Conservation (phyloP, 2,113 vertebrate genomes). For the Sclerurus mexicanus region DNA sequence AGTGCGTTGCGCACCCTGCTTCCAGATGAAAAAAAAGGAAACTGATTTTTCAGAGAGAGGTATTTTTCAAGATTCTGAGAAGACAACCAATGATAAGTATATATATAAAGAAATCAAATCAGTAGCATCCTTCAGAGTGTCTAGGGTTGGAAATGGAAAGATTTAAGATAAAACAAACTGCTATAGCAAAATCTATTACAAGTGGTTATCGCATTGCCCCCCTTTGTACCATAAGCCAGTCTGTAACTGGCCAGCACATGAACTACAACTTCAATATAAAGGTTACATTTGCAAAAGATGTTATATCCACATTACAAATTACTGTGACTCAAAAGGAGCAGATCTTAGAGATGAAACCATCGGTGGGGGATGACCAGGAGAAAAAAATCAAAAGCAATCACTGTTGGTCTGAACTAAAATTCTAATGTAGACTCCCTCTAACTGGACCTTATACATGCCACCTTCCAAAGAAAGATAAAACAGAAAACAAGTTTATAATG, state of each 20-base stretch:
- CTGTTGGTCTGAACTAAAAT: not conserved
- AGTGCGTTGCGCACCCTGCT: not conserved
- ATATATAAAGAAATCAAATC: not conserved
- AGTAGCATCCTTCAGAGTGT: not conserved
- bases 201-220: not conserved
- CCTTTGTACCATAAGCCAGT: not conserved
- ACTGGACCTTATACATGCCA: not conserved
- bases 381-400: not conserved
- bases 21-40: not conserved
- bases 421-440: fast-evolving
- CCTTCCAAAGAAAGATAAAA: not conserved
- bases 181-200: not conserved
- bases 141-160: not conserved
- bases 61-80: not conserved
- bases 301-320: not conserved
- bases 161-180: not conserved
- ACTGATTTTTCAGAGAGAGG: not conserved
- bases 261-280: not conserved
- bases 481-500: not conserved
- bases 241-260: not conserved
- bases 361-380: fast-evolving
- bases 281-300: not conserved
- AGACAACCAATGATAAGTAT: not conserved
- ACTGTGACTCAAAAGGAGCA: not conserved
- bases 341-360: fast-evolving